A percentile compares a stretch with the other conserved stretches of the same genome.
These are phyloP conservation scores for Ochlodes sylvanus DNA, from an alignment of 2,888 invertebrate genomes.

Conservation along the genomic window DNA sequence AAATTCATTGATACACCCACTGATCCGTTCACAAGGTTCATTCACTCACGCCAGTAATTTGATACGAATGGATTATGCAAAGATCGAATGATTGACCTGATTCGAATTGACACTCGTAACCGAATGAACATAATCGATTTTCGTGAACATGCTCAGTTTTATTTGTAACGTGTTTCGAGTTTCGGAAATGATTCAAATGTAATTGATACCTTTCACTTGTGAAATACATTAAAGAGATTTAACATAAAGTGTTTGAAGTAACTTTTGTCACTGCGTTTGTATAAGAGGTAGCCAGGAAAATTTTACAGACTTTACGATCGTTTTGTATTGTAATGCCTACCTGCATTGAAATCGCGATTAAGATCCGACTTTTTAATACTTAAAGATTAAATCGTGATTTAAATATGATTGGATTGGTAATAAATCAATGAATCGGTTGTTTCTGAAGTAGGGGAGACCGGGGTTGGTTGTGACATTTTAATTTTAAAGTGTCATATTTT, in stretches of 20 bases:
- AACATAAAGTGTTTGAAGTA: neutral
- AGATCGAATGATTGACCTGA: conserved; percentile 22
- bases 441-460: no score
- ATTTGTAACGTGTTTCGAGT: conserved; percentile 4
- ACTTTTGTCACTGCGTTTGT: no score
- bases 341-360: no score
- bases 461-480: no score
- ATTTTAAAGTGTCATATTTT: no score
- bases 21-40: conserved; percentile 23
- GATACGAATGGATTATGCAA: conserved; percentile 32
- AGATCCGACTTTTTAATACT: no score
- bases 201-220: conserved; percentile 7
- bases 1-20: neutral
- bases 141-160: neutral
- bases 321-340: no score
- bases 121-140: conserved; percentile 20
- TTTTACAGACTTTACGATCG: neutral
- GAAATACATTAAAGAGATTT: neutral
- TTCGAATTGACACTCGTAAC: conserved; percentile 24
- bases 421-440: no score
- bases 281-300: neutral
- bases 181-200: neutral
- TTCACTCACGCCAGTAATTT: conserved; percentile 24
- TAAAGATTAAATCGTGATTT: no score
- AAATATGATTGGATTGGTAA: no score